Conservation (phyloP, 2,113 vertebrate genomes). For the Halcyon senegalensis region DNA sequence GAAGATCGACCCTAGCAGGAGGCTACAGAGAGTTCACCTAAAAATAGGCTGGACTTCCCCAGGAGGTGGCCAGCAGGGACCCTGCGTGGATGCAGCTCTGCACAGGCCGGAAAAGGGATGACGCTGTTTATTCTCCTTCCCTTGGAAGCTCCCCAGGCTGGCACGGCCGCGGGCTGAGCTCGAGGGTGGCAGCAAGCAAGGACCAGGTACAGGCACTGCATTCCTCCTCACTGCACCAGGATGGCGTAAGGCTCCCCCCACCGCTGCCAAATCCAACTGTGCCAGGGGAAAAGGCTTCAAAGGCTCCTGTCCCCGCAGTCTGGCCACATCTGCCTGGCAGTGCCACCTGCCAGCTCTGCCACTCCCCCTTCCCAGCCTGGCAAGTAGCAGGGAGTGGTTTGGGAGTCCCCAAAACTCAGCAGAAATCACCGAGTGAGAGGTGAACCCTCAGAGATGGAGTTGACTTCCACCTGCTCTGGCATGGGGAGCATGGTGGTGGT, state of each 20-base stretch:
- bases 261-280: background rate
- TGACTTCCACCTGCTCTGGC: background rate
- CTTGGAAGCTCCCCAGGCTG: background rate
- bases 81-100: background rate
- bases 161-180: background rate
- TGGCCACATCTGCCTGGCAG: background rate
- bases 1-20: background rate
- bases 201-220: fast-evolving
- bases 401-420: background rate
- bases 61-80: fast-evolving
- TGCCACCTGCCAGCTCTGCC: fast-evolving
- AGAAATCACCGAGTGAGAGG: background rate
- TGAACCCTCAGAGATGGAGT: background rate
- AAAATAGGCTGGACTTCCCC: conserved; percentile 43
- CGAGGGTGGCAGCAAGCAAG: fast-evolving
- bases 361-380: background rate
- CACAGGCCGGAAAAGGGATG: background rate
- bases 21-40: conserved; percentile 34
- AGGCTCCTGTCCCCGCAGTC: background rate
- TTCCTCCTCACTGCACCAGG: background rate
- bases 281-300: fast-evolving
- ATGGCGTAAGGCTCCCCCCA: background rate
- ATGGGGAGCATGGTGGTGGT: fast-evolving
- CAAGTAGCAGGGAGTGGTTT: fast-evolving
- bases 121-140: background rate